Evolutionary conservation across 2,113 vertebrate species (phyloP), one percentile per base, ranked within the genome.

Genomic region (Marmota flaviventris): DNA sequence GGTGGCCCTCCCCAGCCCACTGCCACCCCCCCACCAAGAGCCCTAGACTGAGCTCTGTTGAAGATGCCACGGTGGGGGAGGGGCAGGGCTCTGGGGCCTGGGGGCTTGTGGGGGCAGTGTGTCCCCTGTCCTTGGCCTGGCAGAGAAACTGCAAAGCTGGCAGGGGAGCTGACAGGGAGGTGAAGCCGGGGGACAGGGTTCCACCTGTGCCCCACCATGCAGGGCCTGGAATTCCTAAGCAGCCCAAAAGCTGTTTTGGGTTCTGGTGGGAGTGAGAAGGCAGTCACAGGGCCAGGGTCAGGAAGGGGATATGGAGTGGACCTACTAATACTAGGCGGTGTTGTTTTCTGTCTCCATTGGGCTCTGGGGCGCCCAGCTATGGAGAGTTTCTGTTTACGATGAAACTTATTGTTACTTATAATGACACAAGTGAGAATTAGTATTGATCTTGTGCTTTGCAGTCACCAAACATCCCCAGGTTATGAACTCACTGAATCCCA

Each of bases 41-140:
- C 90, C 92, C 92, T 93, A 96, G 83, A 92, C 45, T 95, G 70
- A 63, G 84, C 56, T 95, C 94, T 96, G 79, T 96, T 97, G 79
- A 97, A 85, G 87, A 95, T 76, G 90, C 79, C 70, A 61, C n/a
- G 37, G 78, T 22, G 1, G 48, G 32, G 56, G 63, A 63, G 69
- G 72, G 27, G 9, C 48, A 79, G 17, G 65, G 58, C 56, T 97
- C 76, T 39, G 76, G 53, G 87, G 61, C 32, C 87, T 81, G 32
- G 42, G 67, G 63, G 53, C 39, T 72, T 13, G 32, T 24, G 13
- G 76, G 58, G 39, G 65, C 5, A 1, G 73, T 67, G 17, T 25
- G 16, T 94, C n/a, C 70, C 83, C 51, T 95, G 83, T 39, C 73
- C 67, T 91, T 94, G 82, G 56, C n/a, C 86, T 96, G 79, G 65